Base-by-base conservation (phyloP, 1,140 invertebrate genomes). In the Eurosta solidaginis region DNA sequence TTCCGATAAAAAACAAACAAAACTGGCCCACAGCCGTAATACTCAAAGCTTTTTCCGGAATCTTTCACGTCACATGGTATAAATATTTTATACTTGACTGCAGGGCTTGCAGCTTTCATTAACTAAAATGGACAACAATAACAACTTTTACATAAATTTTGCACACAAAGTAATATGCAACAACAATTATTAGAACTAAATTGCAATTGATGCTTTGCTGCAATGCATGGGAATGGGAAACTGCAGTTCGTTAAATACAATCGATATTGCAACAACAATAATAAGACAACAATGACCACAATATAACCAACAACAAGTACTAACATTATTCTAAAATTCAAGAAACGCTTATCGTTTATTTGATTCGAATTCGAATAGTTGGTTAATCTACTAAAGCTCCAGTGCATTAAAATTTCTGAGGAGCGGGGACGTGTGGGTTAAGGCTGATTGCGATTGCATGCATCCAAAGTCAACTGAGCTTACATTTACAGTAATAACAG, bases 311-410 rank as follows among this genome's bases (percentile, higher is more conserved):
- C 49, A 22, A 22, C 10, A 52, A 5, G n/a, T 22, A 52, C 10
- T 22, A 10, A 22, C 59, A 68, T 68, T 68, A 42, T 68, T 68
- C 59, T 68, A 68, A 68, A 59, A 68, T 40, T 68, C 59, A 1
- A 68, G 33, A 68, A 68, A 20, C 59, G 59, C 59, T 68, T 68
- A 68, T 68, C 33, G 59, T 40, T 68, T 68, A 68, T 68, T 68
- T 68, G 59, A 68, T 68, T 3, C 59, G 27, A 68, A 42, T 68
- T 68, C 33, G n/a, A 36, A 68, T 68, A 68, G 59, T 14, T 68
- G 59, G 59, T 20, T 68, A 36, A 68, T 68, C 59, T 68, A 29
- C 59, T 68, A 68, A 68, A 68, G 59, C 59, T 14, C 25, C 29
- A 42, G 33, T 40, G 36, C 59, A 68, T 68, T 68, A 68, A 68